Base-by-base conservation (phyloP, 2,113 vertebrate genomes). In the Lophius piscatorius region DNA sequence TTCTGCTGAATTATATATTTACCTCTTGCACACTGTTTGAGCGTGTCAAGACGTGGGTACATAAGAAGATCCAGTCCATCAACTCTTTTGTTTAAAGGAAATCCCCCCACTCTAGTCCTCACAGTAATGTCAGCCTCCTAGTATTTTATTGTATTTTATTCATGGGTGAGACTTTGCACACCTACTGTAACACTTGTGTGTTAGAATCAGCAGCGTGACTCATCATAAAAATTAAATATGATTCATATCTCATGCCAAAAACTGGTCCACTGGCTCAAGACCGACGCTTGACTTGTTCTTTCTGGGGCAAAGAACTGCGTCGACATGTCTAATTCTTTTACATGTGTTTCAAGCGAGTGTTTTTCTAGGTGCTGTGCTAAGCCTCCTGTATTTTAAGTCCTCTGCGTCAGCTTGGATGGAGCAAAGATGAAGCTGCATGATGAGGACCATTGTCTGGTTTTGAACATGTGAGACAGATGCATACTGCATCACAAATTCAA, bases 41-140 rank as follows among this genome's bases (percentile, higher is more conserved):
- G 78, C 74, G 82, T 76, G 78, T 66, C 31, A 64, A 76, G 68
- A 72, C 61, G 63, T 77, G 67, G 72, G 65, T 41, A 54, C 50
- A 60, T 48, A 50, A 39, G 21, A 39, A 12, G 22, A 16, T 64
- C 14, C 47, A 52, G 38, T 40, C 56, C 28, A 20, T 66, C 50
- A 45, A 33, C 35, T 60, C n/a, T n/a, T n/a, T 73, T 31, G 29
- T 74, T 48, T 49, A 36, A 71, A 56, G 14, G 9, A 46, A 39
- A 64, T 59, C 34, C 67, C n/a, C 24, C 33, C 36, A 60, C 51
- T 52, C 68, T 47, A 65, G 28, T 54, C 22, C 24, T 42, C 29
- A 35, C 23, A 62, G 34, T 52, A 3, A 59, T 23, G 23, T 24
- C 9, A 35, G 29, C 33, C 38, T 57, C 33, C 8, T 20, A 24